Evolutionary conservation across 2,888 invertebrate genomes (phyloP).

Genomic region (Hydrotaea diabolus): DNA sequence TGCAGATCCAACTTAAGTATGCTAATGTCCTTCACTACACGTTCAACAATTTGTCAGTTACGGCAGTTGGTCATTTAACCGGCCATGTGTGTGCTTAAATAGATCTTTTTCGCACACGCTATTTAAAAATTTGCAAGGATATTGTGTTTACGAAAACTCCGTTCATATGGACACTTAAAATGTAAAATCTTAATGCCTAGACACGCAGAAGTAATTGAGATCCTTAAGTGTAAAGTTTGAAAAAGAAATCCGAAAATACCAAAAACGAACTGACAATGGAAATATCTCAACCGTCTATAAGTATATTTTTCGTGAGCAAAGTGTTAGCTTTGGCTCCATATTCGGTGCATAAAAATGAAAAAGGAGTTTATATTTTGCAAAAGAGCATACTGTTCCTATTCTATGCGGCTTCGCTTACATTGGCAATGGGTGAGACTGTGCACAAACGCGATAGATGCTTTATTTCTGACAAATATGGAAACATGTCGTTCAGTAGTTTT

Average conservation of each 20-base stretch:
- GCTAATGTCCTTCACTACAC: too few species aligned
- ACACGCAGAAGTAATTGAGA: background rate
- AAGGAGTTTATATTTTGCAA: slow-evolving; percentile 73
- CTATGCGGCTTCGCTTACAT: slow-evolving; percentile 74
- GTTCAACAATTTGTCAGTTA: background rate
- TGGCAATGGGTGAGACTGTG: slow-evolving; percentile 74
- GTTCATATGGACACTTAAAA: background rate
- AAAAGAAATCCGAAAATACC: background rate
- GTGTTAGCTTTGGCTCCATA: slow-evolving; percentile 77
- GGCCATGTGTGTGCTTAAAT: background rate
- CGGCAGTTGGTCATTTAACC: background rate
- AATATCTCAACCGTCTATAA: slow-evolving; percentile 75
- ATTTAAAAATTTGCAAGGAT: slow-evolving; percentile 57
- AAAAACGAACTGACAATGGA: slow-evolving; percentile 73
- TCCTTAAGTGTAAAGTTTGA: slow-evolving; percentile 1
- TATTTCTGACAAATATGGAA: too few species aligned
- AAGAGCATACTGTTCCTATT: slow-evolving; percentile 75
- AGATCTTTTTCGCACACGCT: slow-evolving; percentile 54
- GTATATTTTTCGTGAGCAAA: slow-evolving; percentile 77
- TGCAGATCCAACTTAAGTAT: too few species aligned
- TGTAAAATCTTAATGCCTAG: background rate
- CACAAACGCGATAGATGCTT: too few species aligned
- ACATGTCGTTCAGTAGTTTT: too few species aligned
- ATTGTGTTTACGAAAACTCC: slow-evolving; percentile 47
- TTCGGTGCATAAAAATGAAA: slow-evolving; percentile 71